Evolutionary conservation across 1,140 invertebrate genomes (phyloP).

Genomic region (Ostrea edulis): DNA sequence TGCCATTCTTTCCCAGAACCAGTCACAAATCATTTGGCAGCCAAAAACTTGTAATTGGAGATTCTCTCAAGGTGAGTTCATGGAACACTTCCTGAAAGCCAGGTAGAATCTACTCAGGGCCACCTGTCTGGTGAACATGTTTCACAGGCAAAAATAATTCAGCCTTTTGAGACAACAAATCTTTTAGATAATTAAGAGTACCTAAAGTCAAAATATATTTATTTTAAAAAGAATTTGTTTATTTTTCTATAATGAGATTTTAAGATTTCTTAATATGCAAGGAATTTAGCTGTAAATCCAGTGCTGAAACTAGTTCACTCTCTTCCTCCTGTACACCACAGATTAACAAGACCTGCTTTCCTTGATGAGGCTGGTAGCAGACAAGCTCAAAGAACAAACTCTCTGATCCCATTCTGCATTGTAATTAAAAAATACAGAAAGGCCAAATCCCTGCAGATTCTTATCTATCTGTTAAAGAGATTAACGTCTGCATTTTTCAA

Average conservation of each 20-base stretch:
- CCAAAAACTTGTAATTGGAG: background rate
- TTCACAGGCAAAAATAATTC: background rate
- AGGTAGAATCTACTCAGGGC: background rate
- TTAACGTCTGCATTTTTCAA: conserved; percentile 21
- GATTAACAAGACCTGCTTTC: background rate
- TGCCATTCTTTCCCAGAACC: background rate
- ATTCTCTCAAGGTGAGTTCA: background rate
- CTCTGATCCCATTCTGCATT: conserved; percentile 13
- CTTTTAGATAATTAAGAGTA: background rate
- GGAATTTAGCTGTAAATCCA: background rate
- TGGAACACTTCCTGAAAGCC: background rate
- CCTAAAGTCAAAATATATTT: background rate
- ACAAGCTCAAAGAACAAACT: background rate
- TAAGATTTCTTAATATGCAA: background rate
- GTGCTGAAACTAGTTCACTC: background rate
- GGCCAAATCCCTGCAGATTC: conserved; percentile 21
- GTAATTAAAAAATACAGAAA: conserved; percentile 18
- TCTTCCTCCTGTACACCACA: background rate
- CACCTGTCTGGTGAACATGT: background rate
- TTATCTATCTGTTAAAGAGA: conserved; percentile 20
- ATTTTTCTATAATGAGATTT: background rate
- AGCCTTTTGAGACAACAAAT: background rate
- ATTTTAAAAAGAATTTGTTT: background rate
- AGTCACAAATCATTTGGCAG: conserved; percentile 1
- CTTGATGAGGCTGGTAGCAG: conserved; percentile 3